Percentiles rank a stretch among this genome's conserved stretches.
These are phyloP conservation scores for Bubo bubo DNA, from an alignment of 2,113 vertebrate species.

Conservation along the genomic window DNA sequence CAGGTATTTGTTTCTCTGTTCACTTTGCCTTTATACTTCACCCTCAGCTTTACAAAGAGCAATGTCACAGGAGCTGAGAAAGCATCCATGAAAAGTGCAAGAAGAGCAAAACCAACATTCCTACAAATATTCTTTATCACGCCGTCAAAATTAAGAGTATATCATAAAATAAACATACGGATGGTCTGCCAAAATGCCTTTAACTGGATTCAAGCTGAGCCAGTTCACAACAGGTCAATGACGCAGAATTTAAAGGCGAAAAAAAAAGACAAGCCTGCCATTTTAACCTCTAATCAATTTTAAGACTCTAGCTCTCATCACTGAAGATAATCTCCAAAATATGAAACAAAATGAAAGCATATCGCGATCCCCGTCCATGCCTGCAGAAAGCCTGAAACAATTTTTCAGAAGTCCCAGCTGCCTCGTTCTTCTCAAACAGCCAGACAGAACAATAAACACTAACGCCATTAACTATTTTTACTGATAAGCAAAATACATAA, in stretches of 20 bases:
- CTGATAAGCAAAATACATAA: not conserved
- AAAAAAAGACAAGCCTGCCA: not conserved
- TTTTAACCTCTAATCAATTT: not conserved
- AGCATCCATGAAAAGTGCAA: not conserved
- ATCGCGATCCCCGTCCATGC: accelerated
- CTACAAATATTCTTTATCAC: not conserved
- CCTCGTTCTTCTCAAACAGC: not conserved
- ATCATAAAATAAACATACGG: not conserved
- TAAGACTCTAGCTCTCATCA: not conserved
- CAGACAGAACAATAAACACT: not conserved
- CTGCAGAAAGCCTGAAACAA: not conserved
- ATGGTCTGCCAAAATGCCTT: not conserved
- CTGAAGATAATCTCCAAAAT: not conserved
- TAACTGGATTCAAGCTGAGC: not conserved
- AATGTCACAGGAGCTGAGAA: not conserved
- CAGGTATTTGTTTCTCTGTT: not conserved
- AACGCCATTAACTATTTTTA: not conserved
- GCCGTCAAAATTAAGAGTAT: not conserved
- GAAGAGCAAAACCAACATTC: not conserved
- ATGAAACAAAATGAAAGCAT: not conserved
- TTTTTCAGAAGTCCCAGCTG: not conserved
- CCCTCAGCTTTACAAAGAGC: not conserved
- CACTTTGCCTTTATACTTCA: not conserved
- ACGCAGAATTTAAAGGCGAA: not conserved
- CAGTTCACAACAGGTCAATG: not conserved